Base-by-base conservation (phyloP, 2,113 vertebrate species). In the Macrotus californicus region DNA sequence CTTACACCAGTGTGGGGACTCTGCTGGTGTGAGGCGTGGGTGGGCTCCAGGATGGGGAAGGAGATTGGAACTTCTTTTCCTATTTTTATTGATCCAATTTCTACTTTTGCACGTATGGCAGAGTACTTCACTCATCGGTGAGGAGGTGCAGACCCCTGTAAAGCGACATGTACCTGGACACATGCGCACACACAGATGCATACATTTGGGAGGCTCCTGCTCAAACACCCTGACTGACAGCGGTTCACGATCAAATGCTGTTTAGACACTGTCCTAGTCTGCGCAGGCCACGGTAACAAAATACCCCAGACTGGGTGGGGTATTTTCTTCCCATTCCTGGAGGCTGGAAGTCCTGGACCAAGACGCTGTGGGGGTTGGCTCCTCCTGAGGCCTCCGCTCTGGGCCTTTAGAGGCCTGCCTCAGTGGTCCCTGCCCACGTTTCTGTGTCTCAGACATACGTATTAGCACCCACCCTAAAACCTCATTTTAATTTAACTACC, bases 151-250 rank as follows among this genome's bases (percentile, higher is more conserved):
- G 29, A 24, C 24, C 18, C n/a, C 10, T 39, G 9, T 24, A 52
- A 73, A n/a, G 59, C 61, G 67, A 36, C 13, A 48, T 34, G n/a
- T 31, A 39, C 6, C 21, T 69, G 34, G 29, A 72, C 13, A 7
- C 36, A n/a, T 18, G 79, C 2, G 7, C 31, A 13, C 59, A 39
- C 34, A 54, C 39, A n/a, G 12, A 39, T 41, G 29, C 31, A 19
- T 50, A 61, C 64, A 36, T 34, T 15, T 84, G 36, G 39, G 26
- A 19, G 15, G 39, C 10, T 2, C 2, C 31, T 76, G 8, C 24
- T 69, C 82, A 54, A 85, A 46, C 48, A n/a, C 14, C 95, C 56
- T 54, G 77, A 46, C 66, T 43, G 46, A 73, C 26, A 88, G 19
- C 24, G 76, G 24, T 9, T 10, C 13, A 2, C 54, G 39, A 76